These are phyloP conservation scores for Leptonema lineaticorne DNA, from an alignment of 1,140 invertebrate genomes.

Conservation along the genomic window DNA sequence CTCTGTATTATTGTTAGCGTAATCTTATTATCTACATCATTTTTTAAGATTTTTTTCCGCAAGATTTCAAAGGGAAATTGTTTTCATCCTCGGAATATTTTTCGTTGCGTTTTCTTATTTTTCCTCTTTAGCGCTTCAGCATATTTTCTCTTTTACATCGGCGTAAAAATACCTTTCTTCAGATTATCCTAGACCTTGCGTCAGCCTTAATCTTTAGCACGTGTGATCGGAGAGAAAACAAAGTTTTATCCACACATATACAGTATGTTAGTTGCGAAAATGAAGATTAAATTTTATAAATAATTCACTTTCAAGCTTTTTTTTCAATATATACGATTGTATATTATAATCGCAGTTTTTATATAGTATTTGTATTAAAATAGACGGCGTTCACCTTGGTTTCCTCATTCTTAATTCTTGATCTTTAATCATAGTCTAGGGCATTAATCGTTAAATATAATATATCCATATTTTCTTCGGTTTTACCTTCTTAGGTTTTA, in stretches of 20 bases:
- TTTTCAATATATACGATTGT: no score
- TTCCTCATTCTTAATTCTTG: not conserved
- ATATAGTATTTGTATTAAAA: no score
- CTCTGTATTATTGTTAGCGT: no score
- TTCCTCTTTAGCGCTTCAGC: not conserved
- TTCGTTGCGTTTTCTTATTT: not conserved
- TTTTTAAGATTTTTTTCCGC: not conserved
- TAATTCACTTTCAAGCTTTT: no score
- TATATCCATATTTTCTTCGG: not conserved
- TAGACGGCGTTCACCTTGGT: not conserved
- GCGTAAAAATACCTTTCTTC: not conserved
- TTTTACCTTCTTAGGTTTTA: not conserved
- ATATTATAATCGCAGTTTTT: no score
- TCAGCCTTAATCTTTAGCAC: not conserved
- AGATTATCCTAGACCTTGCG: not conserved
- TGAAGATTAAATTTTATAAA: no score
- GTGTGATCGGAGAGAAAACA: slow-evolving; percentile 2
- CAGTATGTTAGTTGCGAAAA: no score
- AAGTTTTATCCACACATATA: no score
- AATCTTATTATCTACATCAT: no score
- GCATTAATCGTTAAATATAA: slow-evolving; percentile 11
- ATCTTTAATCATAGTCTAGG: not conserved
- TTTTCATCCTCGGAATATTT: not conserved
- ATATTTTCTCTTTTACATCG: not conserved
- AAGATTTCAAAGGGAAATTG: not conserved